Conservation (phyloP, 2,797 vertebrate genomes). For the Leptoclinus maculatus region DNA sequence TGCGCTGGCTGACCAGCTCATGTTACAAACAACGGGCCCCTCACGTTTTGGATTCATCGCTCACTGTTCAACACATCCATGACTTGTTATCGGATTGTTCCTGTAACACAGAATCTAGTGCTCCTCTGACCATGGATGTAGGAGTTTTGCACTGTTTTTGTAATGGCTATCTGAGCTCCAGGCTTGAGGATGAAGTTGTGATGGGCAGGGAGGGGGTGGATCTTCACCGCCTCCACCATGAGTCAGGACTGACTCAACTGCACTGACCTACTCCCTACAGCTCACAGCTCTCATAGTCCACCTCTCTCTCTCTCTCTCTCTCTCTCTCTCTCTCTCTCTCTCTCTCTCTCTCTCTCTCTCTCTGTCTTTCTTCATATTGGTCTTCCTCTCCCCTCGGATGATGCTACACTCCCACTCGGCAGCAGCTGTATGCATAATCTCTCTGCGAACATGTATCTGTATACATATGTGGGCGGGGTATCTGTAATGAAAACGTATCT, state of each 20-base stretch:
- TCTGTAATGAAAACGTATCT: constrained; percentile 67
- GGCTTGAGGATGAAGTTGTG: constrained; percentile 72
- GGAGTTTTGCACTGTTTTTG: constrained; percentile 58
- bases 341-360: not conserved
- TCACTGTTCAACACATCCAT: constrained; percentile 7
- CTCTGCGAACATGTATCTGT: constrained; percentile 51
- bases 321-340: constrained; percentile 12
- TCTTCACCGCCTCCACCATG: constrained; percentile 78
- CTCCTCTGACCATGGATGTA: constrained; percentile 42
- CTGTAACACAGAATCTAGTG: constrained; percentile 31
- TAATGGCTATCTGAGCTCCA: constrained; percentile 62
- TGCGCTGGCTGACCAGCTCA: constrained; percentile 6
- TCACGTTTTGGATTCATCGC: not conserved
- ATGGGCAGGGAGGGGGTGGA: constrained; percentile 77
- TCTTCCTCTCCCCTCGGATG: constrained; percentile 56
- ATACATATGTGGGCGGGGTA: constrained; percentile 59
- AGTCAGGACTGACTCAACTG: constrained; percentile 80
- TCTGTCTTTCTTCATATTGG: constrained; percentile 48
- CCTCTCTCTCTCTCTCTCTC: constrained; percentile 26
- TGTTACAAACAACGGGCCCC: not conserved
- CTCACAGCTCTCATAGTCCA: constrained; percentile 60
- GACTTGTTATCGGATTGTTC: constrained; percentile 34
- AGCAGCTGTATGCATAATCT: constrained; percentile 76
- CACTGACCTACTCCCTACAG: constrained; percentile 80
- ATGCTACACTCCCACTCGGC: constrained; percentile 73